Evolutionary conservation across 2,888 invertebrate species (phyloP), one percentile per base, ranked within the genome.

Genomic region (Temnothorax ravouxi): DNA sequence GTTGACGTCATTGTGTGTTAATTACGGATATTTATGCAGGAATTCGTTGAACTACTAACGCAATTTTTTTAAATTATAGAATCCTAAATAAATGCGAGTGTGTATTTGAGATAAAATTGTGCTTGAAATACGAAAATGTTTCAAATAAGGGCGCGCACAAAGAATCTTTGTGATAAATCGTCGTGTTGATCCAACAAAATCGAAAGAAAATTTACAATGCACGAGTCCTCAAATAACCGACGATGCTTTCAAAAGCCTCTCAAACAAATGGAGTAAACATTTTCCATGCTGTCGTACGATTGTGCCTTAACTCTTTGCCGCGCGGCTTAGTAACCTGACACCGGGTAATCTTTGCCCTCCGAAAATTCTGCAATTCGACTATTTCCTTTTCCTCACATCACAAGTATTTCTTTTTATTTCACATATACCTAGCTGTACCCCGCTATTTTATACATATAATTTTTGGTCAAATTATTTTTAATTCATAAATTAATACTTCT

Each of bases 241-340:
- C 4, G 9, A 5, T 61, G 41, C 59, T 82, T 64, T 52, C 44
- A 62, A 75, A 38, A 44, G 54, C 3, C 34, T 47, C 66, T 90
- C 88, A 87, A 90, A 89, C 82, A 90, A 90, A 85, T 84, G 71
- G 59, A 82, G 79, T 59, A 89, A 88, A 88, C 29, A 88, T 59
- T 86, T 86, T 74, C 15, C 62, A 15, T 29, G 38, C 41, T 50
- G 72, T 56, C 18, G 47, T n/a, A 3, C 38, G 71, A 67, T 74
- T 38, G 50, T 54, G 38, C 83, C 85, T 91, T 91, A 94, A 94
- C 94, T 94, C 94, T 94, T 94, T 94, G 91, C 94, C 87, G 85
- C 91, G 83, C 84, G 87, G 93, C 91, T 94, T 94, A 93, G 94
- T 93, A 94, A 94, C 92, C 87, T 88, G 92, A 94, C 90, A 94